Conservation (phyloP, 2,888 invertebrate species). For the Aporophyla nigra region DNA sequence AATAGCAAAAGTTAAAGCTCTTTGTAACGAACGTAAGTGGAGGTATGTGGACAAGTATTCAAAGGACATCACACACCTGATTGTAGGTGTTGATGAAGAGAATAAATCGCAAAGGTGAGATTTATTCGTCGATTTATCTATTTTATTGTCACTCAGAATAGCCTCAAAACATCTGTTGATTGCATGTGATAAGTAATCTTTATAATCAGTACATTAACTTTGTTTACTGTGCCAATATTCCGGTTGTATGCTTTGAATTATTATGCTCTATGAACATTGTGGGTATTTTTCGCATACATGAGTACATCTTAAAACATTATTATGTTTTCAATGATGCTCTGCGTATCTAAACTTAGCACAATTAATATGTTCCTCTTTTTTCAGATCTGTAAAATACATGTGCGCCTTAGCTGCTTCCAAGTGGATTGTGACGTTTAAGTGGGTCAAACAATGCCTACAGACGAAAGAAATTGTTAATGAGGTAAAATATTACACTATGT, state of each 20-base stretch:
- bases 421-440: slow-evolving; percentile 91
- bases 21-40: slow-evolving; percentile 79
- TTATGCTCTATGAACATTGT: not conserved
- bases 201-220: slow-evolving; percentile 12
- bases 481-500: slow-evolving; percentile 73
- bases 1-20: slow-evolving; percentile 73
- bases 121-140: not conserved
- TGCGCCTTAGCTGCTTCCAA: slow-evolving; percentile 90
- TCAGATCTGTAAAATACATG: slow-evolving; percentile 90
- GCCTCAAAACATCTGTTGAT: not conserved
- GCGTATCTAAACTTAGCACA: slow-evolving; percentile 5
- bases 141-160: not conserved
- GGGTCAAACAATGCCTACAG: slow-evolving; percentile 88
- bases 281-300: not conserved
- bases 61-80: slow-evolving; percentile 84
- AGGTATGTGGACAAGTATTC: slow-evolving; percentile 81
- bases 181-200: not conserved
- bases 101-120: slow-evolving; percentile 84
- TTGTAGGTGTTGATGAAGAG: slow-evolving; percentile 85
- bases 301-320: not conserved
- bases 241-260: slow-evolving; percentile 6
- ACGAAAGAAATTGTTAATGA: slow-evolving; percentile 84
- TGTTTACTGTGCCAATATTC: not conserved
- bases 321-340: not conserved
- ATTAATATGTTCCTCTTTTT: slow-evolving; percentile 30